Evolutionary conservation across 2,797 vertebrate species (phyloP).

Genomic region (Notolabrus celidotus): DNA sequence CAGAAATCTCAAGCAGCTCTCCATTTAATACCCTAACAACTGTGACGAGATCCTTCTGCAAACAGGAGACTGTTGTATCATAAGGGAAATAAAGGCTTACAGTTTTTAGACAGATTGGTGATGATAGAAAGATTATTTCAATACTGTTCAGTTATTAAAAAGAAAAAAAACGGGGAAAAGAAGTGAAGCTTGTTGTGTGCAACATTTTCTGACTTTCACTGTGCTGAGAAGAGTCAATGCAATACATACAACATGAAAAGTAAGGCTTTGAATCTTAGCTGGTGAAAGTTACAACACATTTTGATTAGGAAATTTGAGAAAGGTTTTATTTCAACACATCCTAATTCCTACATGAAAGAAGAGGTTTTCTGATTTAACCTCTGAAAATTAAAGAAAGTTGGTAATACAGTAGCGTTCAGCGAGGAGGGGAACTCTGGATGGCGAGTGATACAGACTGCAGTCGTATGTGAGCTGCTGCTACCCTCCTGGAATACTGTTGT

Average conservation of each 20-base stretch:
- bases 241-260: background rate
- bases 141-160: background rate
- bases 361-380: too few species aligned
- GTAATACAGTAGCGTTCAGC: too few species aligned
- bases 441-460: too few species aligned
- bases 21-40: slow-evolving; percentile 6
- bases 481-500: too few species aligned
- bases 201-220: background rate
- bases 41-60: slow-evolving; percentile 7
- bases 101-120: background rate
- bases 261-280: background rate
- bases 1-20: slow-evolving; percentile 5
- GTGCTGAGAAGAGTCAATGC: background rate
- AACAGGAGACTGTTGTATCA: slow-evolving; percentile 10
- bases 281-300: background rate
- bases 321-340: background rate
- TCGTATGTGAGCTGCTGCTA: too few species aligned
- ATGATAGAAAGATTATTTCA: background rate
- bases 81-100: background rate
- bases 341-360: background rate
- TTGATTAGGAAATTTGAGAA: background rate
- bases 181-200: background rate
- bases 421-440: too few species aligned
- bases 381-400: too few species aligned
- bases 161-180: background rate